Percentiles rank a stretch among this genome's conserved stretches.
Evolutionary conservation across 2,113 vertebrate genomes (phyloP).

Genomic region (Chaenogobius annularis): DNA sequence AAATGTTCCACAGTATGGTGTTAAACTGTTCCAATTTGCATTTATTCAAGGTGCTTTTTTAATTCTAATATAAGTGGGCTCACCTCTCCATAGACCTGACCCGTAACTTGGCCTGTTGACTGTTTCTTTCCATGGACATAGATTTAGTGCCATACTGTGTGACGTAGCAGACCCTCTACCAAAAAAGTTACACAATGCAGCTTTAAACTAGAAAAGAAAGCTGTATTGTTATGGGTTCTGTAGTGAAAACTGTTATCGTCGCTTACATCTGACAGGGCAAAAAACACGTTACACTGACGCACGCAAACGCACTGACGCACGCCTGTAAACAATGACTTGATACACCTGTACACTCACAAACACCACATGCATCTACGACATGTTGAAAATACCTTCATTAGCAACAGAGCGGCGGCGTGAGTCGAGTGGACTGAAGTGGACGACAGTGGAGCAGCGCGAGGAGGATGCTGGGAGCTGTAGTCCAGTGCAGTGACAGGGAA

Average conservation of each 20-base stretch:
- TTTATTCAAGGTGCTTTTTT: too few relatives aligned
- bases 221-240: neutral
- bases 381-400: neutral
- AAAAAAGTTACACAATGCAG: neutral
- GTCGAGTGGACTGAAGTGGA: neutral
- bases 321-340: neutral
- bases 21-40: too few relatives aligned
- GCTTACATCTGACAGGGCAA: neutral
- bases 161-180: neutral
- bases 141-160: neutral
- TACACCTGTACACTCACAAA: neutral
- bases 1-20: too few relatives aligned
- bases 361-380: neutral
- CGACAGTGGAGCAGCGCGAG: neutral
- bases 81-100: too few relatives aligned
- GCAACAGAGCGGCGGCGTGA: slow-evolving; percentile 7
- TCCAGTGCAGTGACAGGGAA: neutral
- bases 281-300: neutral
- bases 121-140: neutral
- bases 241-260: neutral
- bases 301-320: neutral
- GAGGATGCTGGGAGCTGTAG: slow-evolving; percentile 56
- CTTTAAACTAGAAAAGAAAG: neutral
- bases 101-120: neutral
- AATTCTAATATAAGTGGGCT: too few relatives aligned